A percentile compares a stretch with the other conserved stretches of the same genome.
Conservation (phyloP, 2,113 vertebrate species). For the Colossoma macropomum region DNA sequence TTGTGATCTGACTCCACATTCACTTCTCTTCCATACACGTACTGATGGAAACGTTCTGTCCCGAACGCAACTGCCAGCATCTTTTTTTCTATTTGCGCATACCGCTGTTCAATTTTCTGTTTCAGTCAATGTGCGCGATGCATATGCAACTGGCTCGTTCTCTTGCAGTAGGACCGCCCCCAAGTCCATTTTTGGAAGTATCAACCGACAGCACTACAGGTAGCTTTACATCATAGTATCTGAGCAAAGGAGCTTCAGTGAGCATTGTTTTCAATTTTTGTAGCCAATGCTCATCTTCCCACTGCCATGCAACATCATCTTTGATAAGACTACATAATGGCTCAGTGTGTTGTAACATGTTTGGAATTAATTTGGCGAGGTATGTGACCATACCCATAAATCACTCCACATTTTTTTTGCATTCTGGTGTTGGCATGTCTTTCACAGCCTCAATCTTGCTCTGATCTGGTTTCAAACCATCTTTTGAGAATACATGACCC, state of each 20-base stretch:
- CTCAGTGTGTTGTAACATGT: neutral
- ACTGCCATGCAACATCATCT: constrained; percentile 2
- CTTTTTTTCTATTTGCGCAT: neutral
- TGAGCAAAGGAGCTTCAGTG: constrained; percentile 2
- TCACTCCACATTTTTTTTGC: too few relatives aligned
- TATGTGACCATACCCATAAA: too few relatives aligned
- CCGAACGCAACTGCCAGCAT: neutral
- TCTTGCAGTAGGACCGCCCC: constrained; percentile 20
- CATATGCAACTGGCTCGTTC: neutral
- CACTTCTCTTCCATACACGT: too few relatives aligned
- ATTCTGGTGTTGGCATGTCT: neutral
- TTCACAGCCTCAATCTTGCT: neutral
- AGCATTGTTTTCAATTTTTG: neutral
- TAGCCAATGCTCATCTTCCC: neutral
- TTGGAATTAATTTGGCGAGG: too few relatives aligned
- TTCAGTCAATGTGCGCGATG: neutral
- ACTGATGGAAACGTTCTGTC: too few relatives aligned
- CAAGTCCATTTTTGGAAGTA: constrained; percentile 10
- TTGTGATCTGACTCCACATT: too few relatives aligned
- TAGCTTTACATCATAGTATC: constrained; percentile 1
- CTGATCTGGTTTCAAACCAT: neutral
- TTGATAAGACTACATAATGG: neutral
- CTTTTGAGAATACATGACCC: neutral
- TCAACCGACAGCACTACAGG: neutral
- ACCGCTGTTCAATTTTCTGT: neutral